Conservation (phyloP, 2,888 invertebrate species). For the Cistogaster globosa region DNA sequence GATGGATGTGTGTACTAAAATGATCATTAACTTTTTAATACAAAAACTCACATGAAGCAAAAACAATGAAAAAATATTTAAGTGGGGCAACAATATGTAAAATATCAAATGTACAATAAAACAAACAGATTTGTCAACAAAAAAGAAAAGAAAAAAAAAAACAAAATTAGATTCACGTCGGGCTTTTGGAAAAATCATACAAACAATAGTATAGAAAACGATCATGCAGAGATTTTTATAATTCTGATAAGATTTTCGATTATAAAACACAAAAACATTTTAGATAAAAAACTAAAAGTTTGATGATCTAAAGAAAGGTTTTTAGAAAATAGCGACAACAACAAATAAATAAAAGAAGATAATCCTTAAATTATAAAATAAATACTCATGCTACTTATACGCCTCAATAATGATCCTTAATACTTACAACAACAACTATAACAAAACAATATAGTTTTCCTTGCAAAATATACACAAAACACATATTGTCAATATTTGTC, state of each 20-base stretch:
- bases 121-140: constrained; percentile 64
- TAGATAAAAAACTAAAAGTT: constrained; percentile 29
- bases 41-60: constrained; percentile 49
- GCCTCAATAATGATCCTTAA: constrained; percentile 55
- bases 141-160: constrained; percentile 37
- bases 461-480: constrained; percentile 25
- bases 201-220: neutral
- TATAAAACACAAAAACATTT: constrained; percentile 30
- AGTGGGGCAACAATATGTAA: constrained; percentile 70
- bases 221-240: constrained; percentile 61
- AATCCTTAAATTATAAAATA: constrained; percentile 70
- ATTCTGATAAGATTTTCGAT: constrained; percentile 54
- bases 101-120: constrained; percentile 63
- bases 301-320: neutral
- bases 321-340: neutral
- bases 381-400: constrained; percentile 48
- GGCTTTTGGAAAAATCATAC: neutral
- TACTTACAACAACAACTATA: constrained; percentile 20
- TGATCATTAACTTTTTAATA: constrained; percentile 49
- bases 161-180: constrained; percentile 28
- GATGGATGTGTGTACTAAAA: constrained; percentile 26
- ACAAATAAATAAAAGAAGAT: constrained; percentile 35
- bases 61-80: constrained; percentile 47
- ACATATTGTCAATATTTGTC: constrained; percentile 62
- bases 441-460: constrained; percentile 1